phyloP scores from a whole-genome alignment of 1,140 invertebrate genomes.

The Glomeris maerens region DNA sequence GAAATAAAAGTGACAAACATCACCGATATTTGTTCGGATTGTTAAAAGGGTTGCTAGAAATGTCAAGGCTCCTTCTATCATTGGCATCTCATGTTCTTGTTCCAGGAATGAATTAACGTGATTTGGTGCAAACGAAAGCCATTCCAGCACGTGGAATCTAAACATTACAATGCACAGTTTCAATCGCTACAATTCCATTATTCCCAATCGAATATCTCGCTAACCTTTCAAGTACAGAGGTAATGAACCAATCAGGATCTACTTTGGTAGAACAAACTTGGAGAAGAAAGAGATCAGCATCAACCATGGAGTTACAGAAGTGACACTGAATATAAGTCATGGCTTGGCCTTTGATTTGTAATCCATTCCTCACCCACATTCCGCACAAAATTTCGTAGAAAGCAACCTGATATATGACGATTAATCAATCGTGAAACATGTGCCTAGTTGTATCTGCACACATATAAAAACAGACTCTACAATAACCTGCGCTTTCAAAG shows the following conservation, averaged over 20 bases:
- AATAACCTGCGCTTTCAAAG: conserved; percentile 74
- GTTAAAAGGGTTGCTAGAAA: conserved; percentile 80
- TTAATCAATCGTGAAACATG: background rate
- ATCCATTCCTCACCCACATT: conserved; percentile 89
- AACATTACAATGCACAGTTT: conserved; percentile 14
- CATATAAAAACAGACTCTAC: conserved; percentile 2
- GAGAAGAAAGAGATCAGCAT: conserved; percentile 85
- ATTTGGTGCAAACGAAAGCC: conserved; percentile 61
- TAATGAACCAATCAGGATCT: conserved; percentile 67
- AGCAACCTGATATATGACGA: conserved; percentile 51
- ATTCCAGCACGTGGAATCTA: conserved; percentile 68
- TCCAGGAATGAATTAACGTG: conserved; percentile 43
- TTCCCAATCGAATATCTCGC: conserved; percentile 18
- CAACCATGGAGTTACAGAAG: conserved; percentile 96
- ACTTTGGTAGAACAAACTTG: conserved; percentile 83
- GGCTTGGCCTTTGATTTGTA: conserved; percentile 94
- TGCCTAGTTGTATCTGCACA: background rate
- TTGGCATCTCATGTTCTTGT: conserved; percentile 63
- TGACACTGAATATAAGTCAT: conserved; percentile 98
- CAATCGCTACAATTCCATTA: background rate
- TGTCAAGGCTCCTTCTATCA: conserved; percentile 82
- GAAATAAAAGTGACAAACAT: background rate
- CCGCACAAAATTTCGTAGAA: conserved; percentile 89
- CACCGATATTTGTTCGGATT: conserved; percentile 77
- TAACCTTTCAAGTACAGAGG: conserved; percentile 75